Evolutionary conservation across 2,113 vertebrate genomes (phyloP).

Genomic region (Pampusana beccarii): DNA sequence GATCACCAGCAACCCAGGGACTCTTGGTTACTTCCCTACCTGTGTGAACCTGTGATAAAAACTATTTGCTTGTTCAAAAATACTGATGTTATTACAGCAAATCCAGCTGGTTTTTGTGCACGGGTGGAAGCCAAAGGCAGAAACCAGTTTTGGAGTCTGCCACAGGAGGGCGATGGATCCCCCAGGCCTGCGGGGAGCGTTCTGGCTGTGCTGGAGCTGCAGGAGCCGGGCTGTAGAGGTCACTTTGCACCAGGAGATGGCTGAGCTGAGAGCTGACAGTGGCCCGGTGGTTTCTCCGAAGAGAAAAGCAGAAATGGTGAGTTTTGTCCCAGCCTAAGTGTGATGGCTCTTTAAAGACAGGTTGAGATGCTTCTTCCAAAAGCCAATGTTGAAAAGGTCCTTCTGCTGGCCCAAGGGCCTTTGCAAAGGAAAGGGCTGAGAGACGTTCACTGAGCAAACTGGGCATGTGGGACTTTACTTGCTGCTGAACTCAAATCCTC

Average conservation of each 20-base stretch:
- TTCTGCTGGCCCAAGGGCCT: not conserved
- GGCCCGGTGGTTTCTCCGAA: not conserved
- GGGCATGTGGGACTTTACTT: not conserved
- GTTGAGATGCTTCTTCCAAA: not conserved
- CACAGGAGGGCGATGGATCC: not conserved
- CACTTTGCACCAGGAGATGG: constrained; percentile 1
- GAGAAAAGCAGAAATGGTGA: not conserved
- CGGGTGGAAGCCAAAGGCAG: no score
- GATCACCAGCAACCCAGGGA: not conserved
- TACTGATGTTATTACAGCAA: no score
- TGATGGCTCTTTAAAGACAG: not conserved
- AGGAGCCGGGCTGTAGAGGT: not conserved
- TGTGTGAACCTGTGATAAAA: accelerated
- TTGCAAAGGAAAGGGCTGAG: not conserved
- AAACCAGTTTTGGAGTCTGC: not conserved
- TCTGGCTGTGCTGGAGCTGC: not conserved
- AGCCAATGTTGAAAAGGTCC: not conserved
- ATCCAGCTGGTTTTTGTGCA: accelerated
- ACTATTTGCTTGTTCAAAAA: not conserved
- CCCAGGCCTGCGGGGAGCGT: not conserved
- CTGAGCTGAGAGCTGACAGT: accelerated
- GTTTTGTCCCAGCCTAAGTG: accelerated
- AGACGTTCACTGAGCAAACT: not conserved
- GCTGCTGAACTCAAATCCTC: not conserved
- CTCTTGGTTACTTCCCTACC: not conserved